Evolutionary conservation across 2,888 invertebrate genomes (phyloP).

Genomic region (Sphecodes monilicornis): DNA sequence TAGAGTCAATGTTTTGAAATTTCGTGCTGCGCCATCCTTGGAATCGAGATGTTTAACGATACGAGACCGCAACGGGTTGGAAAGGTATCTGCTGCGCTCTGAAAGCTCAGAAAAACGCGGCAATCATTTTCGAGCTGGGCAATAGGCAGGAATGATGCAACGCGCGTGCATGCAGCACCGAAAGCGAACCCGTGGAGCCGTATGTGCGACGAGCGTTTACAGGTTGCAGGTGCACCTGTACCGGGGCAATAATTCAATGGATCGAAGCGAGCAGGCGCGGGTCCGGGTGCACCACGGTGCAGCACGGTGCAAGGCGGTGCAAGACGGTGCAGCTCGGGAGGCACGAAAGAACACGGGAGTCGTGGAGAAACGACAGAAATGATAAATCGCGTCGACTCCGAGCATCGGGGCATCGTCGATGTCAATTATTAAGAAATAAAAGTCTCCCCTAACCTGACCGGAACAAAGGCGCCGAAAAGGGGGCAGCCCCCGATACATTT

Average conservation of each 20-base stretch:
- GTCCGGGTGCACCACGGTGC: background rate
- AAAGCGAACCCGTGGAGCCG: conserved; percentile 38
- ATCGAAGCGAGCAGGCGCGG: conserved; percentile 35
- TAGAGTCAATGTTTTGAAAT: background rate
- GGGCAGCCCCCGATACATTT: background rate
- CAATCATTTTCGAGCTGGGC: conserved; percentile 40
- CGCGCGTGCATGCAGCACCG: conserved; percentile 30
- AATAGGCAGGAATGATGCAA: conserved; percentile 46
- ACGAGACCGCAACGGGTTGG: background rate
- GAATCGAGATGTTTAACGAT: background rate
- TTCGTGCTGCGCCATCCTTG: background rate
- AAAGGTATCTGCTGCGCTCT: conserved; percentile 3
- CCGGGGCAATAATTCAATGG: conserved; percentile 69
- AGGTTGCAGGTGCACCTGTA: conserved; percentile 67
- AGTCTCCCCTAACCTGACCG: conserved; percentile 1
- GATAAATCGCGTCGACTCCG: conserved; percentile 40
- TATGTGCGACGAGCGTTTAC: conserved; percentile 39
- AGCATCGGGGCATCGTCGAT: conserved; percentile 19
- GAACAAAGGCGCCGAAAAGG: conserved; percentile 18
- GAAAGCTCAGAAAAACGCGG: background rate
- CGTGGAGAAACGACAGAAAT: conserved; percentile 47
- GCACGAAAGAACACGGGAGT: conserved; percentile 41
- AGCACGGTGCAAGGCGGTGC: background rate
- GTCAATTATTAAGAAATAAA: conserved; percentile 50
- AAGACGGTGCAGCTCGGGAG: conserved; percentile 18